A percentile compares a stretch with the other conserved stretches of the same genome.
Conservation (phyloP, 1,140 invertebrate species). For the Formica selysi region DNA sequence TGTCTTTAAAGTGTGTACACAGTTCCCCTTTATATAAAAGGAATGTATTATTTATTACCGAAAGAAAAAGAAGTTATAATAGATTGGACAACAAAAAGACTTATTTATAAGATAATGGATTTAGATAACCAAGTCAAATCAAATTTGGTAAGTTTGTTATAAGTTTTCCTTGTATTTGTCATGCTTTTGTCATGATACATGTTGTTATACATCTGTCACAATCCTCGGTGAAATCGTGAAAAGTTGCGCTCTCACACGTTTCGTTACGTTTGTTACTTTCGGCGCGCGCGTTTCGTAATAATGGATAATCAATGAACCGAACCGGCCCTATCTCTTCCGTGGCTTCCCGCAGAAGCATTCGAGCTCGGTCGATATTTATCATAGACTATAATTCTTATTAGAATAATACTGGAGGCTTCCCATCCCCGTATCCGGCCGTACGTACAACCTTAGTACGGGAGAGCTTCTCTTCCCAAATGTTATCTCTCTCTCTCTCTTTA, state of each 20-base stretch:
- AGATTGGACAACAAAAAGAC: not conserved
- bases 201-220: not conserved
- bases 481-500: not conserved
- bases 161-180: not conserved
- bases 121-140: not conserved
- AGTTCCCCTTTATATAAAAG: not conserved
- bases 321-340: conserved; percentile 42
- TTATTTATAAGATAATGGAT: not conserved
- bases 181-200: too few species aligned
- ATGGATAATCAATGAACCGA: conserved; percentile 61
- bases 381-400: conserved; percentile 62
- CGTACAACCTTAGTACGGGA: conserved; percentile 41
- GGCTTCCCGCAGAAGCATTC: conserved; percentile 30
- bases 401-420: conserved; percentile 51
- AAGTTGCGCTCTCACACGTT: not conserved
- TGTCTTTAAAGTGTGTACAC: conserved; percentile 4
- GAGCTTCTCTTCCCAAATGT: conserved; percentile 12
- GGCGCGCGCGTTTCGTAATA: conserved; percentile 20
- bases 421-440: conserved; percentile 28
- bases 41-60: not conserved
- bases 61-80: not conserved
- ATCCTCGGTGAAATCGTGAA: not conserved
- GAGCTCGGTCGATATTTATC: conserved; percentile 35
- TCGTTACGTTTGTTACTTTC: conserved; percentile 36
- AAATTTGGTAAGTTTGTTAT: not conserved